Evolutionary conservation across 2,113 vertebrate genomes (phyloP), one percentile per base, ranked within the genome.

Genomic region (Papio anubis): DNA sequence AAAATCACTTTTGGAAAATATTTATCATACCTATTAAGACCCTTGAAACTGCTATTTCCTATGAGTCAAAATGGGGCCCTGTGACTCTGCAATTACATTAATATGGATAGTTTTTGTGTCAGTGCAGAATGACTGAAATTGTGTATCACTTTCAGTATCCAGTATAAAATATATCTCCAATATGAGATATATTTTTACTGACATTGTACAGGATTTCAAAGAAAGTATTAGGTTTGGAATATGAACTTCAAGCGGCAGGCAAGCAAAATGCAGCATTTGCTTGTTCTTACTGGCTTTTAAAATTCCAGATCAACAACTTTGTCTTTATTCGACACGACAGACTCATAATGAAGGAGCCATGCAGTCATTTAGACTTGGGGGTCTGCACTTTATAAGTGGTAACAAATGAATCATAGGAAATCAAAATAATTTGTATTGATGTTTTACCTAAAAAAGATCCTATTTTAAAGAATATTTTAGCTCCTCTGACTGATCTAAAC

Each of bases 401-500:
- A 89, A 73, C 57, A 76, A 86, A 73, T 88, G 17, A 94, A 75
- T 80, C 64, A 93, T 3, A 93, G 43, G 43, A 96, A 78, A n/a
- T 73, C 11, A 57, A 84, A 73, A 48, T 86, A 20, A 89, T 81
- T 84, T 91, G 90, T 96, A 78, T n/a, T 95, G 82, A 80, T 32
- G 55, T 20, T 88, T 94, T 50, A 23, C 59, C 16, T n/a, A 23
- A 20, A 92, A 92, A 82, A 32, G 25, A 16, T 95, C 84, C 83
- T 82, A 52, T 98, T 97, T 98, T 79, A 93, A 98, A 97, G 92
- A 98, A 96, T 97, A 95, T 98, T 98, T 98, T 98, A 98, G 97
- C 97, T 98, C 95, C 95, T 98, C 90, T 98, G 96, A 97, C 94
- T 98, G 97, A 98, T 98, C 92, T 98, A 98, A 98, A 97, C 55